Conservation (phyloP, 2,888 invertebrate genomes). For the Cephus rjabovi region DNA sequence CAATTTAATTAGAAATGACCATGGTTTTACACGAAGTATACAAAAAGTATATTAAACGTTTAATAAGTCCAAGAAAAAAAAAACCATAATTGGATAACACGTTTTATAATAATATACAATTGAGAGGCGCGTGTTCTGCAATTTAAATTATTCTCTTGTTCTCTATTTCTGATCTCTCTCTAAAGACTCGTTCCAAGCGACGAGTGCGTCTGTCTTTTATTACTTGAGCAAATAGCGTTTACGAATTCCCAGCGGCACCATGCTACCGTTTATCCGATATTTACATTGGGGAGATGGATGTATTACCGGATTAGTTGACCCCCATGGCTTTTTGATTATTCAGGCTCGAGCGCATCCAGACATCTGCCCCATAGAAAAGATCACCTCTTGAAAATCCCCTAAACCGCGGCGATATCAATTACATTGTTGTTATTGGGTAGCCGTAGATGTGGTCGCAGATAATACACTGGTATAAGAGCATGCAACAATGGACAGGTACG, state of each 20-base stretch:
- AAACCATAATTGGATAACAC: neutral
- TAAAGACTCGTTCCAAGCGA: neutral
- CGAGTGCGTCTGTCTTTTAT: neutral
- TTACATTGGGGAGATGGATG: constrained; percentile 26
- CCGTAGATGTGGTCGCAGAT: constrained; percentile 49
- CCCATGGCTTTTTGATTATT: constrained; percentile 62
- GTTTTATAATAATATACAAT: neutral
- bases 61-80: neutral
- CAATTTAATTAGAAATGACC: neutral
- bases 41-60: neutral
- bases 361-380: constrained; percentile 48
- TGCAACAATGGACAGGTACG: constrained; percentile 53
- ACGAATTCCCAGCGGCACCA: neutral
- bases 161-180: neutral
- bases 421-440: constrained; percentile 63
- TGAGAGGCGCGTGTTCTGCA: neutral
- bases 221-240: neutral
- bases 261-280: neutral
- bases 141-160: neutral
- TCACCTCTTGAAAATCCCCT: constrained; percentile 11
- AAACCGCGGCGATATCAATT: constrained; percentile 59
- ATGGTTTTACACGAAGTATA: neutral
- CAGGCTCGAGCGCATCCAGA: constrained; percentile 47
- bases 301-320: constrained; percentile 62
- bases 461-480: constrained; percentile 64